phyloP scores from a whole-genome alignment of 2,888 invertebrate genomes.

The Lingula anatina region DNA sequence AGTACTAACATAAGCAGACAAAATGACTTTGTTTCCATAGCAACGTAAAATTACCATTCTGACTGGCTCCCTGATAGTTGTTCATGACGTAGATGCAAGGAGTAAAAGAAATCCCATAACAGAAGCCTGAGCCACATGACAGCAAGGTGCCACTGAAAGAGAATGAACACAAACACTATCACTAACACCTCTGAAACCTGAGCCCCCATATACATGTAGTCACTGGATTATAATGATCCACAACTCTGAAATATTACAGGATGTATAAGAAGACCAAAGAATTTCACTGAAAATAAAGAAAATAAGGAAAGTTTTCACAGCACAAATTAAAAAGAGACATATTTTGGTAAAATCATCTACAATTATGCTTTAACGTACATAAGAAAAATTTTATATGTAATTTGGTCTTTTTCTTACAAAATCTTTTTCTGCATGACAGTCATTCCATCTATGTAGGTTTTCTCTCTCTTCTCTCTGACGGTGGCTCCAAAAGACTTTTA shows the following conservation, averaged over 20 bases:
- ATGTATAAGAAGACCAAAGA: background rate
- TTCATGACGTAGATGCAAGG: constrained; percentile 54
- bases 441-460: constrained; percentile 25
- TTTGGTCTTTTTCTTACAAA: constrained; percentile 30
- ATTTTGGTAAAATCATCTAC: background rate
- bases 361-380: background rate
- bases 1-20: too few relatives aligned
- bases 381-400: too few relatives aligned
- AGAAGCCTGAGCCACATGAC: constrained; percentile 50
- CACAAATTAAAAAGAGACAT: too few relatives aligned
- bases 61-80: constrained; percentile 30
- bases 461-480: constrained; percentile 6
- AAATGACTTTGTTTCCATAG: too few relatives aligned
- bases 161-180: constrained; percentile 1
- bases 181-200: too few relatives aligned
- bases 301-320: background rate
- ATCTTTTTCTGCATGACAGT: constrained; percentile 24
- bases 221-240: too few relatives aligned
- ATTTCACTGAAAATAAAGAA: background rate
- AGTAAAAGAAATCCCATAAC: constrained; percentile 54
- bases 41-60: constrained; percentile 46
- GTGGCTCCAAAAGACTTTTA: background rate
- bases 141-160: constrained; percentile 49
- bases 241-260: too few relatives aligned
- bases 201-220: too few relatives aligned